Base-by-base conservation (phyloP, 2,113 vertebrate genomes). In the Planiliza haematocheilus region DNA sequence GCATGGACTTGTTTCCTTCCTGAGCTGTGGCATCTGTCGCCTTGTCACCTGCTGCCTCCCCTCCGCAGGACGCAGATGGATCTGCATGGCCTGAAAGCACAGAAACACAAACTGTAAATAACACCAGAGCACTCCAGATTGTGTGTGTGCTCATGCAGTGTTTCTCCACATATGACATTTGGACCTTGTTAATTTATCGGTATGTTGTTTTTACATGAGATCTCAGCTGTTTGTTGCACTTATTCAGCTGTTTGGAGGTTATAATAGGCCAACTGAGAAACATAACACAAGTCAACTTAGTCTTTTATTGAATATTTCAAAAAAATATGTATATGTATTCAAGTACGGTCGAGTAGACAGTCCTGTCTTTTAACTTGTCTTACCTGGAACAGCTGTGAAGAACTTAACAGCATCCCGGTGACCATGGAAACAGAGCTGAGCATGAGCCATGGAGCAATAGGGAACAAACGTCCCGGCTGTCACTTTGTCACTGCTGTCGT, bases 381-480 rank as follows among this genome's bases (percentile, higher is more conserved):
- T 81, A 98, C 98, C 97, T 92, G 98, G 98, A 57, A 99, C 97
- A 8, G 98, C 96, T 0, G 97, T 95, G 84, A 99, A 99, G 94
- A 99, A 99, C 72, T 99, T 98, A 9, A 99, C 98, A 3, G 98
- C 98, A 41, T 99, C 97, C 7, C 97, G 87, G 92, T 99, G 98
- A 10, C 98, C 98, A 0, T 99, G 97, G 92, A 99, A 99, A 87
- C 96, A 99, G 61, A 99, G 96, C 85, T 99, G 98, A 0, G 98
- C 98, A 0, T 99, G 96, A 34, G 97, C 96, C 98, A 99, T 99
- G 18, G 97, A 99, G 70, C 98, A 99, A 75, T 96, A 99, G 0
- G 98, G 98, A 13, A 99, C 95, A 21, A 97, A 97, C 0, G 97
- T 99, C 63, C 96, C 98, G 0, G 98, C 95, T 0, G 95, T 98